Conservation (phyloP, 1,140 invertebrate species). For the Batillaria attramentaria region DNA sequence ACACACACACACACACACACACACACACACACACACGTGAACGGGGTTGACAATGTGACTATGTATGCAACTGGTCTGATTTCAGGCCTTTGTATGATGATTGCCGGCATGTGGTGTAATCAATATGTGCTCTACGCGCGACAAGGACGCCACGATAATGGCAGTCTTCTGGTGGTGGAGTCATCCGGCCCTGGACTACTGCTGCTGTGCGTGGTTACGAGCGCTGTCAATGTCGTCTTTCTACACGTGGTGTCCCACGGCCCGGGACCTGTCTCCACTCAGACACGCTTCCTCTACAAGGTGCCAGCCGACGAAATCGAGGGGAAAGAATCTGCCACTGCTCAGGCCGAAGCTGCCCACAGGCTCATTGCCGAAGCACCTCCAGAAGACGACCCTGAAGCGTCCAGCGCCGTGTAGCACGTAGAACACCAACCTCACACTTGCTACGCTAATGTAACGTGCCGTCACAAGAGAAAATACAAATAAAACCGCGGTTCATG, state of each 20-base stretch:
- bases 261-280: background rate
- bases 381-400: too few species aligned
- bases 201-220: background rate
- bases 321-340: too few species aligned
- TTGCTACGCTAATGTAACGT: too few species aligned
- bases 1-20: background rate
- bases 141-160: background rate
- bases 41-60: background rate
- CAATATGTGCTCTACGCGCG: background rate
- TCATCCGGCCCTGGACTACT: background rate
- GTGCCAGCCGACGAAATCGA: too few species aligned
- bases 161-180: background rate
- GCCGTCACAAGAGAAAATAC: too few species aligned
- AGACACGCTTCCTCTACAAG: slow-evolving; percentile 14
- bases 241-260: background rate
- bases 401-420: too few species aligned
- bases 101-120: background rate
- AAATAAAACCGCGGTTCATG: too few species aligned
- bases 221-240: background rate
- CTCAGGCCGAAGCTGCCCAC: too few species aligned
- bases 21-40: background rate
- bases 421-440: too few species aligned
- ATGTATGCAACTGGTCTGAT: background rate
- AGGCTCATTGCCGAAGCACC: too few species aligned
- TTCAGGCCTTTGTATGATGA: background rate